Conservation (phyloP, 2,888 invertebrate species). For the Timandra comae region DNA sequence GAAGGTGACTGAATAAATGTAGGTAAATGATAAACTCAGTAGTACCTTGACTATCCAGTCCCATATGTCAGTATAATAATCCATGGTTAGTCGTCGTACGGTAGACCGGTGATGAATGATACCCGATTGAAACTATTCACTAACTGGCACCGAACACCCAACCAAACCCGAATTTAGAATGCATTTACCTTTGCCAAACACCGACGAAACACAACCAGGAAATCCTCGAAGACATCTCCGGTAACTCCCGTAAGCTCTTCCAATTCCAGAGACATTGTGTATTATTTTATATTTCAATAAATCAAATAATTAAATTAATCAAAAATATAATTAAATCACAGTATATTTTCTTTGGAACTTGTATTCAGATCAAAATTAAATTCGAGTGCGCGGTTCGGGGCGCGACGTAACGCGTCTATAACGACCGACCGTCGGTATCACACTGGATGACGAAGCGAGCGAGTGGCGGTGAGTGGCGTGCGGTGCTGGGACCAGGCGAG, state of each 20-base stretch:
- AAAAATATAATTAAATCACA: slow-evolving; percentile 58
- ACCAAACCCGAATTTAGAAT: slow-evolving; percentile 56
- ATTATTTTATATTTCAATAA: slow-evolving; percentile 32
- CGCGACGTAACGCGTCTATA: slow-evolving; percentile 33
- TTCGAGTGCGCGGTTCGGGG: slow-evolving; percentile 40
- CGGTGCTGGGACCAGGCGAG: no score
- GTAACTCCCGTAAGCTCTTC: slow-evolving; percentile 78
- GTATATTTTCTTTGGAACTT: slow-evolving; percentile 57
- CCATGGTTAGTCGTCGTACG: slow-evolving; percentile 25
- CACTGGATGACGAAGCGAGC: slow-evolving; percentile 35
- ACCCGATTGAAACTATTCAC: slow-evolving; percentile 28
- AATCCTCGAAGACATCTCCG: slow-evolving; percentile 85
- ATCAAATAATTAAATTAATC: slow-evolving; percentile 31
- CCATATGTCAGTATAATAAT: slow-evolving; percentile 45
- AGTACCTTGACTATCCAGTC: slow-evolving; percentile 52
- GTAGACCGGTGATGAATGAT: slow-evolving; percentile 9
- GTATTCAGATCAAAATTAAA: slow-evolving; percentile 56
- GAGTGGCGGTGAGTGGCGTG: slow-evolving; percentile 7
- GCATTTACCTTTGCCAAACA: slow-evolving; percentile 82
- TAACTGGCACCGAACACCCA: slow-evolving; percentile 33
- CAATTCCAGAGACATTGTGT: slow-evolving; percentile 80
- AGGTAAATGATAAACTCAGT: no score
- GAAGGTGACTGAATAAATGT: not conserved
- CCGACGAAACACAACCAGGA: slow-evolving; percentile 81
- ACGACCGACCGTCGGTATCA: slow-evolving; percentile 40